These are phyloP conservation scores for Oryzias woworae DNA, from an alignment of 2,113 vertebrate species.

Conservation along the genomic window DNA sequence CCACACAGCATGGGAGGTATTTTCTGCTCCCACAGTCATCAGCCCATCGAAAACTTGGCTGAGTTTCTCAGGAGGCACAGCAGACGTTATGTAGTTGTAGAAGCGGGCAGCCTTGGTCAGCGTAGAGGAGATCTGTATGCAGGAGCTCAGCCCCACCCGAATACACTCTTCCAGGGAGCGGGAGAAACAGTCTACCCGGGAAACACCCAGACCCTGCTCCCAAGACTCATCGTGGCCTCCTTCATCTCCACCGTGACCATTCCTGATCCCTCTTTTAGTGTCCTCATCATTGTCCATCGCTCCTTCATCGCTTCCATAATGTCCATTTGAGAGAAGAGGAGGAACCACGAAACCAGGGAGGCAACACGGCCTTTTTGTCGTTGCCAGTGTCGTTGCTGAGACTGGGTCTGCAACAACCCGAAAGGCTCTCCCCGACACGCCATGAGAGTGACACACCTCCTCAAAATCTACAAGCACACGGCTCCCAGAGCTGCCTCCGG, in stretches of 20 bases:
- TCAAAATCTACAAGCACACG: slow-evolving; percentile 76
- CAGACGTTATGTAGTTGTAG: slow-evolving; percentile 78
- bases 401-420: slow-evolving; percentile 72
- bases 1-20: slow-evolving; percentile 17
- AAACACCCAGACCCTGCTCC: slow-evolving; percentile 71
- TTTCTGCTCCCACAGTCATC: slow-evolving; percentile 31
- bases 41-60: slow-evolving; percentile 71
- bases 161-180: slow-evolving; percentile 75
- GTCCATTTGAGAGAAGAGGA: slow-evolving; percentile 17
- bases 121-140: slow-evolving; percentile 67
- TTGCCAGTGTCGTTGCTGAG: slow-evolving; percentile 25
- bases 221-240: slow-evolving; percentile 63
- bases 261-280: slow-evolving; percentile 39
- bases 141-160: slow-evolving; percentile 70
- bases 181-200: slow-evolving; percentile 78
- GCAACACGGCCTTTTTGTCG: slow-evolving; percentile 57
- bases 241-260: slow-evolving; percentile 46
- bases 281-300: slow-evolving; percentile 24
- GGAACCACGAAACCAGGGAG: slow-evolving; percentile 73
- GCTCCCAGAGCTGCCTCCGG: slow-evolving; percentile 53
- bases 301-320: slow-evolving; percentile 47
- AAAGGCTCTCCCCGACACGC: slow-evolving; percentile 75
- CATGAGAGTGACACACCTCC: slow-evolving; percentile 76
- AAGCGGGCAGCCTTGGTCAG: slow-evolving; percentile 76
- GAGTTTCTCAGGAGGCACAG: slow-evolving; percentile 79